Evolutionary conservation across 1,140 invertebrate genomes (phyloP), one percentile per base, ranked within the genome.

Genomic region (Phthorimaea operculella): DNA sequence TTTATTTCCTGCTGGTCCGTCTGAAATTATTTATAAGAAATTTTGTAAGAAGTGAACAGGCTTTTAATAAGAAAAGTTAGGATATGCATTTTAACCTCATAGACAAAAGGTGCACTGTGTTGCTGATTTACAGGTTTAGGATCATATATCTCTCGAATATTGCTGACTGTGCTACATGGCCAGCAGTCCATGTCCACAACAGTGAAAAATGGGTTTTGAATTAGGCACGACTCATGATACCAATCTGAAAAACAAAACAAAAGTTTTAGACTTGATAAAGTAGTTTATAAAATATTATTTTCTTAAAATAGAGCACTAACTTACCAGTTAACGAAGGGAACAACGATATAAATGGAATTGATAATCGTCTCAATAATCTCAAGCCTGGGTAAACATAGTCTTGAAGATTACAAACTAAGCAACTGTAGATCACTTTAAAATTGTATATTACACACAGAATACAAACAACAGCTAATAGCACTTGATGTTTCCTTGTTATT

Each of bases 191-290:
- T 90, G 64, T 92, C 89, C 1, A 86, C 76, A 7, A 92, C 87
- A 65, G 88, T 86, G 70, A 93, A 94, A 68, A 89, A 93, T 51
- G 92, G 92, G 79, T 94, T 94, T 73, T 91, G 87, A 28, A 93
- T 73, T 36, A 94, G 74, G 76, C 93, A 94, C 73, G 89, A 90
- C 83, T 94, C 92, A 85, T 94, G 92, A 68, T 94, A 93, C 56
- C 89, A 90, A 72, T 90, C 92, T 93, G 65, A 47, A 88, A 87
- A n/a, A n/a, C n/a, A n/a, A 61, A 66, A 55, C 63, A 66, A 72
- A 57, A 58, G 51, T 47, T 50, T 58, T n/a, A n/a, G n/a, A n/a
- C n/a, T n/a, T n/a, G n/a, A n/a, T n/a, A n/a, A n/a, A n/a, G 21
- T 28, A 28, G 21, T 28, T 6, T 28, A 28, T 4, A 28, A 28